Conservation (phyloP, 2,888 invertebrate genomes). For the Agrochola litura region DNA sequence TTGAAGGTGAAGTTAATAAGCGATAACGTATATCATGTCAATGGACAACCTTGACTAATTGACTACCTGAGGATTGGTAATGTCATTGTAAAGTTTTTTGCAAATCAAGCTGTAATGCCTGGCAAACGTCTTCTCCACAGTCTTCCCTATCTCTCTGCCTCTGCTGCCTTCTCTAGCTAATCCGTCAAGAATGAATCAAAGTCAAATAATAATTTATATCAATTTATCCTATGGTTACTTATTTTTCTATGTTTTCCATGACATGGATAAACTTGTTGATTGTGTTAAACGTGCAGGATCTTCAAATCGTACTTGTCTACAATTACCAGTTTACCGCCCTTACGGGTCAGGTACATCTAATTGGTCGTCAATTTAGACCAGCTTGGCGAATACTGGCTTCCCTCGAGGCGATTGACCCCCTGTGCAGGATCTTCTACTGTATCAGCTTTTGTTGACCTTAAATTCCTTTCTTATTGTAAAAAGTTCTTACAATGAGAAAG, state of each 20-base stretch:
- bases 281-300: not conserved
- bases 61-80: conserved; percentile 27
- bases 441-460: not conserved
- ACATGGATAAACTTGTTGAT: not conserved
- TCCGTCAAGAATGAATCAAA: not conserved
- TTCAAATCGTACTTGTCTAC: too few species aligned
- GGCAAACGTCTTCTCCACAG: not conserved
- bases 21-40: conserved; percentile 14
- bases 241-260: not conserved
- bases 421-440: conserved; percentile 1
- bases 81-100: conserved; percentile 17
- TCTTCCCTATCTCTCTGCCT: not conserved
- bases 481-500: too few species aligned
- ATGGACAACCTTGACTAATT: conserved; percentile 37
- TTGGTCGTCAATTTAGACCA: too few species aligned
- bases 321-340: too few species aligned
- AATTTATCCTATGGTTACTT: not conserved
- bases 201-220: not conserved
- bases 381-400: too few species aligned
- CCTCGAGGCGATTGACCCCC: too few species aligned
- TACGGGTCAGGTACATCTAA: too few species aligned
- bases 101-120: not conserved
- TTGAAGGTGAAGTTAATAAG: conserved; percentile 19
- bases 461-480: not conserved
- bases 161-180: not conserved